phyloP scores from a whole-genome alignment of 2,888 invertebrate genomes.

The Cactoblastis cactorum region DNA sequence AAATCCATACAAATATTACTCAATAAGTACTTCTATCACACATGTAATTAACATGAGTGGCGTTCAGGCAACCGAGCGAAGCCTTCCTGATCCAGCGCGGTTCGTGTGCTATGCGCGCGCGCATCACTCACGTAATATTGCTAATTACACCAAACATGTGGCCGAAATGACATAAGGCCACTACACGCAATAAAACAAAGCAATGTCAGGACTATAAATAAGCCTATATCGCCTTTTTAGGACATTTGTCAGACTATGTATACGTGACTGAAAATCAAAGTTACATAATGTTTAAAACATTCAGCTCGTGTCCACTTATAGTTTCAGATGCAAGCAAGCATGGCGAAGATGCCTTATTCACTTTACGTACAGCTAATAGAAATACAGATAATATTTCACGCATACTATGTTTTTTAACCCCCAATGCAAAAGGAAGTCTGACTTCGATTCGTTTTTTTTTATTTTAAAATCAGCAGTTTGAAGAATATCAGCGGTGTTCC shows the following conservation, averaged over 20 bases:
- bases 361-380: too few relatives aligned
- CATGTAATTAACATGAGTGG: constrained; percentile 39
- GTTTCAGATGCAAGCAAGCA: too few relatives aligned
- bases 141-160: constrained; percentile 73
- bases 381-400: too few relatives aligned
- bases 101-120: constrained; percentile 37
- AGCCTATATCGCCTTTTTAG: constrained; percentile 23
- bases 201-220: constrained; percentile 42
- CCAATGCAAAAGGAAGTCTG: too few relatives aligned
- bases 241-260: background rate
- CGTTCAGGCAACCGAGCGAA: constrained; percentile 39
- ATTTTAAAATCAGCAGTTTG: too few relatives aligned
- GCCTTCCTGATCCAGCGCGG: constrained; percentile 40
- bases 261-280: background rate
- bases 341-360: too few relatives aligned
- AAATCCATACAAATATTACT: constrained; percentile 25
- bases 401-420: too few relatives aligned
- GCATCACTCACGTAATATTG: constrained; percentile 53
- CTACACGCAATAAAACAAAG: constrained; percentile 51
- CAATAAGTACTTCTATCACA: constrained; percentile 34
- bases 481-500: too few relatives aligned
- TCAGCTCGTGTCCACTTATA: too few relatives aligned
- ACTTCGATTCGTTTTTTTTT: too few relatives aligned
- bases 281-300: constrained; percentile 19
- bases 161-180: constrained; percentile 67